Evolutionary conservation across 2,888 invertebrate genomes (phyloP).

Genomic region (Hypsopygia costalis): DNA sequence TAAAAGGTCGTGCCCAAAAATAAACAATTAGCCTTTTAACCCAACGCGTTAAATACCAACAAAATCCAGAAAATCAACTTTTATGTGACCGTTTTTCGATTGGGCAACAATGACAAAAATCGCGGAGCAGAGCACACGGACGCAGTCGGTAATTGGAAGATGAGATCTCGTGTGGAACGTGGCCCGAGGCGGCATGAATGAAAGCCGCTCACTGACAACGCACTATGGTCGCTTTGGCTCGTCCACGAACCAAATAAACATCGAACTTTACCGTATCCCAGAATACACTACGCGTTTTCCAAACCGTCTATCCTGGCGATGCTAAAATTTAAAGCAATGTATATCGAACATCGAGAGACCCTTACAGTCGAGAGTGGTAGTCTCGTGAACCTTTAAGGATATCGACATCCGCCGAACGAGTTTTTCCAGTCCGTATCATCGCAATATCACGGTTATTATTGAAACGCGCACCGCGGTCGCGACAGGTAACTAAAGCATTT

Average conservation of each 20-base stretch:
- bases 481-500: constrained; percentile 77
- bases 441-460: constrained; percentile 80
- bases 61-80: constrained; percentile 18
- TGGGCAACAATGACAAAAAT: constrained; percentile 68
- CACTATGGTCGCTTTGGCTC: constrained; percentile 48
- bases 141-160: constrained; percentile 74
- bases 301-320: not conserved
- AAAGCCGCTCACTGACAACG: constrained; percentile 71
- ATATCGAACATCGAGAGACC: constrained; percentile 16
- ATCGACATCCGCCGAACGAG: constrained; percentile 78
- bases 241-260: constrained; percentile 39
- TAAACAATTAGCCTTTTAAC: no score
- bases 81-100: constrained; percentile 30
- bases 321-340: constrained; percentile 29
- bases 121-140: constrained; percentile 54
- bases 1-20: no score
- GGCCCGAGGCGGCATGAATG: constrained; percentile 77
- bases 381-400: constrained; percentile 68
- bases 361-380: constrained; percentile 27
- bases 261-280: constrained; percentile 17
- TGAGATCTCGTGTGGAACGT: constrained; percentile 74
- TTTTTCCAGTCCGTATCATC: constrained; percentile 80
- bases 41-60: constrained; percentile 1
- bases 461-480: constrained; percentile 73
- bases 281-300: constrained; percentile 35